Evolutionary conservation across 2,797 vertebrate species (phyloP).

Genomic region (Peromyscus attwateri): DNA sequence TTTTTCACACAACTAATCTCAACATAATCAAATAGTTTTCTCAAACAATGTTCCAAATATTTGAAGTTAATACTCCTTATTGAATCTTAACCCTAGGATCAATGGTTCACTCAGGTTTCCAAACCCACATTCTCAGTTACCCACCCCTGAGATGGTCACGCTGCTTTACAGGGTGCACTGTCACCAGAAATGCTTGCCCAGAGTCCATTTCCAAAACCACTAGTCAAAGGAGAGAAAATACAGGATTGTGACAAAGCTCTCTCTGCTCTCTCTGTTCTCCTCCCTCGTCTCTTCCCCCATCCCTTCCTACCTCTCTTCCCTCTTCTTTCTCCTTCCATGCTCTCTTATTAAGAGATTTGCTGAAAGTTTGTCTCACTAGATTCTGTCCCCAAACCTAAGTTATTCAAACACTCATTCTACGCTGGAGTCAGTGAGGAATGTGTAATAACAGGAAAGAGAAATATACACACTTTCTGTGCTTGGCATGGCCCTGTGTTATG

Average conservation of each 20-base stretch:
- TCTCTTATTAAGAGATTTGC: constrained; percentile 62
- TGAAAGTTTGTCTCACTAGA: constrained; percentile 72
- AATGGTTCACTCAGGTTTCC: neutral
- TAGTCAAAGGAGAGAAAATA: neutral
- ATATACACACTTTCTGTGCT: constrained; percentile 88
- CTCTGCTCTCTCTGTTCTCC: neutral
- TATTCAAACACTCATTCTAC: constrained; percentile 78
- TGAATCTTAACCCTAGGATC: neutral
- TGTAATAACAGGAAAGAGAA: constrained; percentile 91
- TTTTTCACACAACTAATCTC: neutral
- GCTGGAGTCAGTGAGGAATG: constrained; percentile 86
- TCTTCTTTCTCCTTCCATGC: neutral
- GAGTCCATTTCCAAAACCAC: neutral
- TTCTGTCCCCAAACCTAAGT: constrained; percentile 81
- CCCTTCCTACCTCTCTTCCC: neutral
- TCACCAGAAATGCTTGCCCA: neutral
- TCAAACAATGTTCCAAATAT: neutral
- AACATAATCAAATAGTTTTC: neutral
- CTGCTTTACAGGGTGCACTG: neutral
- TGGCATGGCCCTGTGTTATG: constrained; percentile 87
- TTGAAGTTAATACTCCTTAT: neutral
- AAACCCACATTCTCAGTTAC: neutral
- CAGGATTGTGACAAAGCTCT: neutral
- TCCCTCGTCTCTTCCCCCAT: neutral
- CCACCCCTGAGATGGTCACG: neutral